Evolutionary conservation across 2,113 vertebrate species (phyloP).

Genomic region (Apeltes quadracus): DNA sequence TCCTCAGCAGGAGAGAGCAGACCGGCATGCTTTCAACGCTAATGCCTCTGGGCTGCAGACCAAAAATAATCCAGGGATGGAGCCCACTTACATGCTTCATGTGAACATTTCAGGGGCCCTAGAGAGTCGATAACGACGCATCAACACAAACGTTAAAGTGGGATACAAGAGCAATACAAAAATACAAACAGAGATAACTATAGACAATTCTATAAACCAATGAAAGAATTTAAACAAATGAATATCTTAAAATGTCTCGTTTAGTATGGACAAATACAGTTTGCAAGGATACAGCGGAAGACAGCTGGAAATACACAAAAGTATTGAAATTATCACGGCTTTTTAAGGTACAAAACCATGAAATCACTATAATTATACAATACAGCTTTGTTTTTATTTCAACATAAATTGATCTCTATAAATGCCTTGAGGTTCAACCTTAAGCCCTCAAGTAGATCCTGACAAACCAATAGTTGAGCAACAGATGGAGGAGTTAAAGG

Average conservation of each 20-base stretch:
- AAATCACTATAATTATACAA: not conserved
- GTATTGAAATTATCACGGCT: not conserved
- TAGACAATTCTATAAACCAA: not conserved
- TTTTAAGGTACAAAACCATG: not conserved
- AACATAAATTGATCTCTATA: not conserved
- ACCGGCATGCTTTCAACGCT: conserved; percentile 51
- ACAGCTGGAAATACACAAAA: not conserved
- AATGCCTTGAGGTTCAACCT: conserved; percentile 15
- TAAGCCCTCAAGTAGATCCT: not conserved
- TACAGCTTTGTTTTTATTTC: not conserved
- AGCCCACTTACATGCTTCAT: conserved; percentile 47
- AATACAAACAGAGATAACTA: not conserved
- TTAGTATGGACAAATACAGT: not conserved
- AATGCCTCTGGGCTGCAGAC: conserved; percentile 56
- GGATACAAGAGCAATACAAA: not conserved
- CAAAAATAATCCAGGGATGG: conserved; percentile 53
- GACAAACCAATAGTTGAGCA: not conserved
- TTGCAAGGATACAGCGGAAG: not conserved
- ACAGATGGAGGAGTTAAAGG: not conserved
- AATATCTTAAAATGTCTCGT: not conserved
- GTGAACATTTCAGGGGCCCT: conserved; percentile 41
- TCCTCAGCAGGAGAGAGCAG: conserved; percentile 55
- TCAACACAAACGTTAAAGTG: conserved; percentile 34
- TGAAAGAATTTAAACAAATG: no score
- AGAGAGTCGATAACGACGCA: conserved; percentile 16